These are phyloP conservation scores for Onychomys leucogaster DNA, from an alignment of 2,797 vertebrate species.

Conservation along the genomic window DNA sequence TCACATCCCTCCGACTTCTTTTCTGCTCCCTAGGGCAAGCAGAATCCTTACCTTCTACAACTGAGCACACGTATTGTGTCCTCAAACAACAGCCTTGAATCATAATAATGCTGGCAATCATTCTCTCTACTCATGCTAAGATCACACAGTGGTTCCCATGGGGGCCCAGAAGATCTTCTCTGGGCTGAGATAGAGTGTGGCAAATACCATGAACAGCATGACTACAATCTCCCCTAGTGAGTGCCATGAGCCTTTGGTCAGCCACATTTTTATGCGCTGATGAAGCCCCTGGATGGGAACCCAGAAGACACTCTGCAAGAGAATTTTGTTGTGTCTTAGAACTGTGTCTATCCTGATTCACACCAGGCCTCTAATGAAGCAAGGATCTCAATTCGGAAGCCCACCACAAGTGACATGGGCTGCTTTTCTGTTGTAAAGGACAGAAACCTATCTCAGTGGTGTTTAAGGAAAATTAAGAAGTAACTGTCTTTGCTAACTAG, in stretches of 20 bases:
- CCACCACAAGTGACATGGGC: not conserved
- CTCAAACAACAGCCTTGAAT: constrained; percentile 28
- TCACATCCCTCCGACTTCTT: constrained; percentile 7
- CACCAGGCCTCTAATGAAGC: not conserved
- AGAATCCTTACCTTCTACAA: not conserved
- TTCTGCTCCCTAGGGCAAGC: not conserved
- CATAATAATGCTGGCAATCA: not conserved
- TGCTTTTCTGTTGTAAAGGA: constrained; percentile 24
- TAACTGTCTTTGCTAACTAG: constrained; percentile 14
- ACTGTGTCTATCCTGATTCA: not conserved
- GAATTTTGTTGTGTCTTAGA: too few relatives aligned
- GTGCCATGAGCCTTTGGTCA: not conserved
- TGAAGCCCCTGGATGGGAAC: not conserved
- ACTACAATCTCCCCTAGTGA: not conserved
- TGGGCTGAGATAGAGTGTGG: not conserved
- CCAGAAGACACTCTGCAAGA: not conserved
- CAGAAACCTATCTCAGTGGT: constrained; percentile 1
- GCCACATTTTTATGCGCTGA: not conserved
- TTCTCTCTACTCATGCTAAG: constrained; percentile 34
- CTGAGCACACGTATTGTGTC: not conserved
- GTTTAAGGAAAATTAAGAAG: constrained; percentile 1
- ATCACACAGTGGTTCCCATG: not conserved
- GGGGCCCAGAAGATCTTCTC: not conserved
- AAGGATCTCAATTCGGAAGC: constrained; percentile 30
- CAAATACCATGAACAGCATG: too few relatives aligned